Conservation (phyloP, 2,888 invertebrate genomes). For the Lycocerus yunnanus region DNA sequence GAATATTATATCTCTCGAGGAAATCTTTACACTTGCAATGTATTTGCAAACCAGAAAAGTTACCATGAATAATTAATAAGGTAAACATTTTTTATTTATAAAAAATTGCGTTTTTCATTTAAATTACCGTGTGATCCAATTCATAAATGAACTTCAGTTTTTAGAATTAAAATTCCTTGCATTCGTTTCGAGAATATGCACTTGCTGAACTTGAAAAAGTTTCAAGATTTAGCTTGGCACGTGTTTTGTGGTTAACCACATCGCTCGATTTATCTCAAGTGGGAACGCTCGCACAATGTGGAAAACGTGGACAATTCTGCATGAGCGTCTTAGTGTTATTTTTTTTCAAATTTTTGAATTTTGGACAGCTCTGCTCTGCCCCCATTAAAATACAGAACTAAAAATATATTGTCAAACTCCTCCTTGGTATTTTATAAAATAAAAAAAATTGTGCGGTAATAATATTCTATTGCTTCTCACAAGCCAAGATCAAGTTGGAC, state of each 20-base stretch:
- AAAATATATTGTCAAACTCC: too few relatives aligned
- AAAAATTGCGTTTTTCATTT: background rate
- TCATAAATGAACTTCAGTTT: background rate
- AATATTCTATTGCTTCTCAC: too few relatives aligned
- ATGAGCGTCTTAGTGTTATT: too few relatives aligned
- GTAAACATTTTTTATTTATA: background rate
- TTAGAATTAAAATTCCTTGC: background rate
- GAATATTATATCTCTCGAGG: too few relatives aligned
- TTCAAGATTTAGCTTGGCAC: background rate
- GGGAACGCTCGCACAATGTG: background rate
- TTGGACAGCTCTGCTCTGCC: too few relatives aligned
- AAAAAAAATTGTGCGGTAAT: too few relatives aligned
- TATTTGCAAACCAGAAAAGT: background rate
- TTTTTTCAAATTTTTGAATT: too few relatives aligned
- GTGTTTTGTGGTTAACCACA: background rate
- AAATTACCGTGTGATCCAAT: background rate
- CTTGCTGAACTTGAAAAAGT: background rate
- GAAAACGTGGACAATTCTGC: background rate
- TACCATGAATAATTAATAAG: background rate
- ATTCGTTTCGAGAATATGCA: background rate
- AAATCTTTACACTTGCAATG: background rate
- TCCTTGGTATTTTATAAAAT: too few relatives aligned
- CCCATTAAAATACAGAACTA: too few relatives aligned
- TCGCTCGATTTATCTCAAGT: background rate
- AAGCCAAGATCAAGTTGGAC: too few relatives aligned